Evolutionary conservation across 2,888 invertebrate genomes (phyloP), one percentile per base, ranked within the genome.

Genomic region (Priocnemis perturbator): DNA sequence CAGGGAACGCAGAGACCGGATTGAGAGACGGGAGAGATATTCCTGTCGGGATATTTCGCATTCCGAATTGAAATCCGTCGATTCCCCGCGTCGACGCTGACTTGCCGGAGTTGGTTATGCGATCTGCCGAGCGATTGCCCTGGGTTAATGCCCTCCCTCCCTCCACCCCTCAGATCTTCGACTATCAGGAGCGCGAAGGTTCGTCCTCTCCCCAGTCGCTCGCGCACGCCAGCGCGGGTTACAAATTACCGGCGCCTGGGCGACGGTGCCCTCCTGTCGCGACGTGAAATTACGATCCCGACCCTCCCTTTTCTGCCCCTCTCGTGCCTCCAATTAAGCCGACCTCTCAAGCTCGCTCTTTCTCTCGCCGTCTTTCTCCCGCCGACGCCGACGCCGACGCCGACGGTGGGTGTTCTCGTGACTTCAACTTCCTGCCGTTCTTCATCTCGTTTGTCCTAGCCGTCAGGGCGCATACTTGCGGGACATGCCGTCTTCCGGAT

Each of bases 201-300:
- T 55, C 23, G 55, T 21, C 21, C 15, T 55, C 55, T 55, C 55
- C 15, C 57, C 17, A 37, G 17, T 20, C 53, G 21, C 11, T 60
- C 48, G 48, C 48, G 37, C 73, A 80, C 77, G 69, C 71, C 71
- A 61, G 37, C 37, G 37, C 37, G 37, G 11, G 74, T 75, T 74
- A 80, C 78, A 80, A 81, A 81, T 82, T 82, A 73, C 82, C 64
- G 82, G 71, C 82, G 70, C 75, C 80, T 52, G 70, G 69, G 65
- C 64, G 69, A 56, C 71, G 69, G 73, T 76, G 81, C 78, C 74
- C 71, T 74, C 66, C 61, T 67, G 79, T 77, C 81, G 81, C 79
- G 82, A 78, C 80, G 68, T 67, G 73, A 81, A 81, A 81, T 81
- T 81, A 81, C 78, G 73, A 81, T 82, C 71, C 73, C 71, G 75